phyloP scores from a whole-genome alignment of 2,113 vertebrate species.

The Hemibagrus wyckioides region DNA sequence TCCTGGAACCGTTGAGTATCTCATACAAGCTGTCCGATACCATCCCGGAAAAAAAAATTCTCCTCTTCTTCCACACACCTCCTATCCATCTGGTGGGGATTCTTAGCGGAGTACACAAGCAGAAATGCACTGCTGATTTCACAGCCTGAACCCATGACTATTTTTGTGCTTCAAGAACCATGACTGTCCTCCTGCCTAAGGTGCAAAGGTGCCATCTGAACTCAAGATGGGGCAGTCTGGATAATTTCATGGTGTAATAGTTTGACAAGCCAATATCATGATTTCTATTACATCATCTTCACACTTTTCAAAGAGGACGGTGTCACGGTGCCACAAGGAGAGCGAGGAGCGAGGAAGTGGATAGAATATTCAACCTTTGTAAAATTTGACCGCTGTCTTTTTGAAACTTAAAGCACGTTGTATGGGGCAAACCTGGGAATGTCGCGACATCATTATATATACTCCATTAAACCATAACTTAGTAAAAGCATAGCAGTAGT shows the following conservation, averaged over 20 bases:
- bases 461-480: not conserved
- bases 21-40: not conserved
- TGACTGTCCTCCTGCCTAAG: constrained; percentile 8
- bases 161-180: constrained; percentile 30
- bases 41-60: not conserved
- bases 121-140: constrained; percentile 26
- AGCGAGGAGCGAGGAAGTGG: not conserved
- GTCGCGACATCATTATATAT: not conserved
- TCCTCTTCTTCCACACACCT: not conserved
- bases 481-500: not conserved
- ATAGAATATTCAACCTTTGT: not conserved
- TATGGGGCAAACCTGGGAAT: not conserved
- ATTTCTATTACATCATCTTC: not conserved
- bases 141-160: constrained; percentile 29
- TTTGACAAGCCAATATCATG: not conserved
- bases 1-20: not conserved
- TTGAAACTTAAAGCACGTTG: not conserved
- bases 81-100: not conserved
- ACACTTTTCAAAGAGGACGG: not conserved
- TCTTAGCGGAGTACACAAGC: constrained; percentile 8
- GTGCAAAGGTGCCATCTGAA: constrained; percentile 9
- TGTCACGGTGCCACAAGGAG: not conserved
- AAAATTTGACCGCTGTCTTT: not conserved
- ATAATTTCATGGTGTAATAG: constrained; percentile 17
- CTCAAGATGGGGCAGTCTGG: not conserved